These are phyloP conservation scores for Deilephila porcellus DNA, from an alignment of 2,888 invertebrate genomes.

Conservation along the genomic window DNA sequence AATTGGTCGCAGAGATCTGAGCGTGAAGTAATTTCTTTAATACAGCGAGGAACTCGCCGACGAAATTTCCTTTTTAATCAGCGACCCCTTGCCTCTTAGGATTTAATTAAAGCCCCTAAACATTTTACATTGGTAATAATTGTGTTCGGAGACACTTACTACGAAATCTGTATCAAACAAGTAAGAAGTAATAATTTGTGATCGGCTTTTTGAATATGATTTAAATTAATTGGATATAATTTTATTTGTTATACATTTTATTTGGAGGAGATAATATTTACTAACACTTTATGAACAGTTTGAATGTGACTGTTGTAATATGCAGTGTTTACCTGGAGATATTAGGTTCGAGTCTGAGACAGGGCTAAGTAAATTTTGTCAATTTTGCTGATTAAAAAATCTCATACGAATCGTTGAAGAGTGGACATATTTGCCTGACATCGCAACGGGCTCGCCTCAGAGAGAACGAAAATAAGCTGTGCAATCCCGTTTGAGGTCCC, in stretches of 20 bases:
- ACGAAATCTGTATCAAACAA: constrained; percentile 64
- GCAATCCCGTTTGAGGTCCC: too few relatives aligned
- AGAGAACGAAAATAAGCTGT: too few relatives aligned
- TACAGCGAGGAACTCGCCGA: constrained; percentile 47
- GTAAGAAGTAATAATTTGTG: constrained; percentile 43
- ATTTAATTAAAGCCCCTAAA: constrained; percentile 75
- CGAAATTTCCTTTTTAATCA: constrained; percentile 65
- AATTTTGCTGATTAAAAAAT: too few relatives aligned
- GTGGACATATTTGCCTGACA: too few relatives aligned
- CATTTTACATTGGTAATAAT: constrained; percentile 75
- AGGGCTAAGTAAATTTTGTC: too few relatives aligned
- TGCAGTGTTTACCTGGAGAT: too few relatives aligned
- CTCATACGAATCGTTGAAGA: too few relatives aligned
- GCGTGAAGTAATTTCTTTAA: constrained; percentile 61
- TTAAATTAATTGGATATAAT: not conserved
- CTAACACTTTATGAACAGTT: too few relatives aligned
- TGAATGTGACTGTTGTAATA: too few relatives aligned
- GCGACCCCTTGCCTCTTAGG: constrained; percentile 55
- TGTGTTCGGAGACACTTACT: constrained; percentile 57
- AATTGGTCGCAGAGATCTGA: constrained; percentile 52
- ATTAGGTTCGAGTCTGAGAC: too few relatives aligned
- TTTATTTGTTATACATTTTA: not conserved
- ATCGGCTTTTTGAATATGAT: not conserved
- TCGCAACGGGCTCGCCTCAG: too few relatives aligned
- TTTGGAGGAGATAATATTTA: too few relatives aligned